Conservation (phyloP, 2,888 invertebrate genomes). For the Plemyria rubiginata region DNA sequence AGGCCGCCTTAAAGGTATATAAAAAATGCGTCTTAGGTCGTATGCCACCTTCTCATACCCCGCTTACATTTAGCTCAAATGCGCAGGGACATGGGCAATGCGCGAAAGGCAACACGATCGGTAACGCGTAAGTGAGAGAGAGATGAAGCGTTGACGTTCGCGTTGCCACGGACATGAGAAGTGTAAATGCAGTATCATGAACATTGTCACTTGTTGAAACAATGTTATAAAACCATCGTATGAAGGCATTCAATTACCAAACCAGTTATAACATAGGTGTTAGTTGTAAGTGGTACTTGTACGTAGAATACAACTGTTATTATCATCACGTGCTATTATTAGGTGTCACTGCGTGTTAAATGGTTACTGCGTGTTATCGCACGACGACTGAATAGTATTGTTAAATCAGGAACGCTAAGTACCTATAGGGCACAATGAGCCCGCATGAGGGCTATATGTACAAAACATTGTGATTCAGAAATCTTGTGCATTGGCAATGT, state of each 20-base stretch:
- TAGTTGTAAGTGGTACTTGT: constrained; percentile 10
- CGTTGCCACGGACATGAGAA: too few relatives aligned
- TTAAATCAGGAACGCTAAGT: constrained; percentile 33
- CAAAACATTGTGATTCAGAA: constrained; percentile 29
- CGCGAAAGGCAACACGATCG: too few relatives aligned
- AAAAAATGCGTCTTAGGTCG: too few relatives aligned
- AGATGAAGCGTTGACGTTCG: too few relatives aligned
- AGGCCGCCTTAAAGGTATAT: too few relatives aligned
- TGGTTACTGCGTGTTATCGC: constrained; percentile 26
- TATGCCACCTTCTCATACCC: too few relatives aligned
- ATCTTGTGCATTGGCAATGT: constrained; percentile 21
- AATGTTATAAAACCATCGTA: not conserved
- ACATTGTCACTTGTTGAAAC: not conserved
- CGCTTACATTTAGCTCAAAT: too few relatives aligned
- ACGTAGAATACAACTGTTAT: constrained; percentile 18
- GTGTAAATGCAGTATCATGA: too few relatives aligned
- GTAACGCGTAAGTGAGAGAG: too few relatives aligned
- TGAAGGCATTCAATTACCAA: constrained; percentile 21
- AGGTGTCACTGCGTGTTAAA: constrained; percentile 19
- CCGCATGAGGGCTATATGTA: constrained; percentile 16
- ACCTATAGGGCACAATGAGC: constrained; percentile 31
- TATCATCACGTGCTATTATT: constrained; percentile 5
- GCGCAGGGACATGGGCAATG: too few relatives aligned
- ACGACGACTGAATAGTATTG: constrained; percentile 42
- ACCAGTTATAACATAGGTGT: constrained; percentile 5